Conservation (phyloP, 2,113 vertebrate species). For the Phoenicopterus ruber region DNA sequence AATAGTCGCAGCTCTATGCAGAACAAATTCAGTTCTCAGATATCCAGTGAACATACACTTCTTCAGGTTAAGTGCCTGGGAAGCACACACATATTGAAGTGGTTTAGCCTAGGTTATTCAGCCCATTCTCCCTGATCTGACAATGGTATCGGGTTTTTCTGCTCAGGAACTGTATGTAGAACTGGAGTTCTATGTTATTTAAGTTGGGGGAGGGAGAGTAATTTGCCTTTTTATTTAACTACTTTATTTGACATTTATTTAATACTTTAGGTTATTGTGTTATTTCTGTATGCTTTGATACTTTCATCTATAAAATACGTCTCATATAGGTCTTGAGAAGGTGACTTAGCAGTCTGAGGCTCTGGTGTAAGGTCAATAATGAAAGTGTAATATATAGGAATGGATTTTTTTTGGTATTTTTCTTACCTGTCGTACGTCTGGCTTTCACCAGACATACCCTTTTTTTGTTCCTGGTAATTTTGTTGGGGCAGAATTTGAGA, state of each 20-base stretch:
- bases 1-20: neutral
- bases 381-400: neutral
- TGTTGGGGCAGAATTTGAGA: neutral
- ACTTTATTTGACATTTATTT: neutral
- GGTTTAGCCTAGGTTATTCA: neutral
- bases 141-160: neutral
- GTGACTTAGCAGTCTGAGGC: neutral
- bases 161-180: neutral
- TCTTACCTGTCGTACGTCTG: neutral
- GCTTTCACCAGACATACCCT: neutral
- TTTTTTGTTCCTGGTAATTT: neutral
- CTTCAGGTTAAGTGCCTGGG: neutral
- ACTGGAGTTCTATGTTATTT: neutral
- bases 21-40: neutral
- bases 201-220: neutral
- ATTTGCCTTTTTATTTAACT: neutral
- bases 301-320: neutral
- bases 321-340: neutral
- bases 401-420: neutral
- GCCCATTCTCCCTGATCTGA: neutral
- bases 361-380: neutral
- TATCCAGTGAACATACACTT: neutral
- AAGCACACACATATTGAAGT: neutral
- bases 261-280: neutral
- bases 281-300: neutral